Percentiles rank a stretch among this genome's conserved stretches.
These are phyloP conservation scores for Campoletis raptor DNA, from an alignment of 2,888 invertebrate species.

Conservation along the genomic window DNA sequence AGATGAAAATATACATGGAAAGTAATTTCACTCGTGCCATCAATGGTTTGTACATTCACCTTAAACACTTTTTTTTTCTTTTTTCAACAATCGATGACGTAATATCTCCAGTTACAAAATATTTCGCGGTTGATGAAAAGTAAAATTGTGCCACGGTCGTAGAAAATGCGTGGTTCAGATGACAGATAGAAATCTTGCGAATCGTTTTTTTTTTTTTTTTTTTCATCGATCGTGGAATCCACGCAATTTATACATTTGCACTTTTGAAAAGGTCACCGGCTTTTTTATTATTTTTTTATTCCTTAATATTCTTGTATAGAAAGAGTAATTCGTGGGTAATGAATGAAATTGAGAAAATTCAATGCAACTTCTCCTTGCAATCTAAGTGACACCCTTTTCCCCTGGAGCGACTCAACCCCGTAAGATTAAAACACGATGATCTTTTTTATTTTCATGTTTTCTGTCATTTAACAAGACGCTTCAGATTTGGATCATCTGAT, in stretches of 20 bases:
- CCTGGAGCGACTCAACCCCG: not conserved
- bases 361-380: constrained; percentile 25
- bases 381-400: not conserved
- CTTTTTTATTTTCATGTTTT: not conserved
- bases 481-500: too few relatives aligned
- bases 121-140: constrained; percentile 48
- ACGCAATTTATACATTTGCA: constrained; percentile 48
- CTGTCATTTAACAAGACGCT: too few relatives aligned
- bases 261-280: constrained; percentile 64
- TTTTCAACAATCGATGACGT: constrained; percentile 19
- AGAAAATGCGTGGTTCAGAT: not conserved
- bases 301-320: not conserved
- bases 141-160: constrained; percentile 56
- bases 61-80: not conserved
- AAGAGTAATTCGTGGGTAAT: constrained; percentile 16
- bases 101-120: constrained; percentile 53
- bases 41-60: constrained; percentile 35
- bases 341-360: constrained; percentile 13
- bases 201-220: constrained; percentile 38
- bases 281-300: constrained; percentile 23
- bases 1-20: constrained; percentile 25
- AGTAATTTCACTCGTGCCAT: constrained; percentile 20
- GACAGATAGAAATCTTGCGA: constrained; percentile 13
- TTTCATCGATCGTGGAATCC: constrained; percentile 41
- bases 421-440: not conserved